Base-by-base conservation (phyloP, 2,888 invertebrate genomes). In the Slavum lentiscoides region DNA sequence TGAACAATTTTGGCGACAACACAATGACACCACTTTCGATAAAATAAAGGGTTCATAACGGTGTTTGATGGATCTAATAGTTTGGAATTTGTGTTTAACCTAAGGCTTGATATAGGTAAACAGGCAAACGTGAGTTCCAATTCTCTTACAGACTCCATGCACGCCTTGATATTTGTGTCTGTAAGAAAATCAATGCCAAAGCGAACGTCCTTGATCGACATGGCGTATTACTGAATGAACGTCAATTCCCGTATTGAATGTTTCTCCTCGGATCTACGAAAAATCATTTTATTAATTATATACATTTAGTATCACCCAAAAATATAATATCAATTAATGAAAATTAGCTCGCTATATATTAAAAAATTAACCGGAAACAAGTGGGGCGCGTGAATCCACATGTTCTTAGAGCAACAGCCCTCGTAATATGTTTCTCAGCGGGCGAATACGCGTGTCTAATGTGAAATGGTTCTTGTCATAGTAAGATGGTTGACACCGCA, bases 121-220 rank as follows among this genome's bases (percentile, higher is more conserved):
- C 80, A 72, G 11, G 80, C 80, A 39, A 80, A 80, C 9, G 80
- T 72, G 0, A 80, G 70, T 19, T 80, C 80, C 72, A 64, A 80
- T 30, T 80, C 64, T 19, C 2, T 39, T n/a, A 80, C 15, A 23
- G 61, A 43, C 1, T 80, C 70, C 70, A 80, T 80, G n/a, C 80
- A 80, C 2, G 37, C 13, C 19, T 64, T 53, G 19, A 80, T 19
- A 58, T 72, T 64, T 19, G 13, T 43, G 19, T 80, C 70, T 1
- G 70, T 23, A 2, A 43, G 58, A 39, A 80, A 80, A 72, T 80
- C 62, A 21, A 64, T 64, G 37, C 80, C 80, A 39, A 80, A 80
- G 55, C 80, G 80, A 23, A 80, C 80, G 37, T 80, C 80, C n/a
- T 80, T 80, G 21, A 80, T 70, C 23, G 80, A 80, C 80, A 80